Base-by-base conservation (phyloP, 2,113 vertebrate species). In the Jaculus jaculus region DNA sequence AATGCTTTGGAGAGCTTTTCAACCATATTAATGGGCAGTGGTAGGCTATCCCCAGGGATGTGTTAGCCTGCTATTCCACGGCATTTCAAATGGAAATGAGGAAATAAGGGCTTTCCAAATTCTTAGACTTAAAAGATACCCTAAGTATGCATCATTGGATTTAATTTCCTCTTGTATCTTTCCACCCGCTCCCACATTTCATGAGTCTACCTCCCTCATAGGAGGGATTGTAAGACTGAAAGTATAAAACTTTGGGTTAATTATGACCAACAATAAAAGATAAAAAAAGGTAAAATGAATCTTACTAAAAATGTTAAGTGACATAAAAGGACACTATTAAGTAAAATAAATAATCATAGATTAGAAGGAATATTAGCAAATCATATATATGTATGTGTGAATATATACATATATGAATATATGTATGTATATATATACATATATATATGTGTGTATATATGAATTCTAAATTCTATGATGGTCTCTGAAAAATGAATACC, bases 1-100 rank as follows among this genome's bases (percentile, higher is more conserved):
- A 90, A 93, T 66, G 78, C 88, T 92, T 77, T 66, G 37, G 94
- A 94, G 73, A 84, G 63, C 77, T 92, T 89, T 95, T 63, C 90
- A 95, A 74, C 84, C 75, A 78, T 77, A 91, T 66, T 81, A 89
- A 89, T 66, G 72, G 80, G 58, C 68, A 51, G 63, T 11, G 21
- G 61, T 82, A 73, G 91, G 58, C 63, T 85, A 9, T 93, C 78
- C 82, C 92, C 58, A 82, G 72, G 77, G 87, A 74, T 11, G n/a
- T 5, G 39, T 77, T 34, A 89, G 68, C 47, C 60, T 86, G 66
- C 85, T 89, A 73, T 78, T 71, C 54, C 91, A 87, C 94, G 39
- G 47, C 68, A 91, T 87, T 93, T 75, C 21, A 42, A 94, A 81
- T 65, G 77, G 63, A 95, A 95, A 73, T 51, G 39, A 87, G 32